Conservation (phyloP, 2,113 vertebrate species). For the Psephotus haematonotus region DNA sequence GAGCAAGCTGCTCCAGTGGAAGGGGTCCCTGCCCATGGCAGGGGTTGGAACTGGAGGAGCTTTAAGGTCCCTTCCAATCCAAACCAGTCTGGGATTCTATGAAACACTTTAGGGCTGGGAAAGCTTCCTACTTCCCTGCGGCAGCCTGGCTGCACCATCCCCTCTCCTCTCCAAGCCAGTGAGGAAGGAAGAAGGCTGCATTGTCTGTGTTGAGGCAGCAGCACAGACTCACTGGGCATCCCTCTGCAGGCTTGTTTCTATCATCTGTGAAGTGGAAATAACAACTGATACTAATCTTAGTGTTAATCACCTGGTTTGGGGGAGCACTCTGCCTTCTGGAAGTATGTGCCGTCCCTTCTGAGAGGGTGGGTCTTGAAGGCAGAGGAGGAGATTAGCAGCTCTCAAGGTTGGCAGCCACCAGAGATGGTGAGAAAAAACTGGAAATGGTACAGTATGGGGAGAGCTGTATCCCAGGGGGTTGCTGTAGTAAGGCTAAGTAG, state of each 20-base stretch:
- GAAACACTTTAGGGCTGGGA: not conserved
- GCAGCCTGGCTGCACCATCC: not conserved
- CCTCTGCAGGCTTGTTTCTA: not conserved
- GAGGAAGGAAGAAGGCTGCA: not conserved
- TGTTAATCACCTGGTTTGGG: not conserved
- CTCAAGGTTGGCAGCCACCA: not conserved
- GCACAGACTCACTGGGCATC: rapidly evolving
- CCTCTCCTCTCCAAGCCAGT: not conserved
- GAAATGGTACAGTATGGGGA: not conserved
- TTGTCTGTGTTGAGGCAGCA: not conserved
- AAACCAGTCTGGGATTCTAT: not conserved
- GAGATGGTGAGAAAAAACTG: not conserved
- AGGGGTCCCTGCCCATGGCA: not conserved
- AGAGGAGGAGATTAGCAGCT: not conserved
- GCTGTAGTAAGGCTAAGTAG: not conserved
- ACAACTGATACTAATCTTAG: not conserved
- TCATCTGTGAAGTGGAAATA: not conserved
- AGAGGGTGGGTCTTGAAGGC: not conserved
- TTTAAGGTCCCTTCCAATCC: not conserved
- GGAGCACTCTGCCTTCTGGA: not conserved
- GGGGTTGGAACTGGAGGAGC: not conserved
- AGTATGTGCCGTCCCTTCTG: not conserved
- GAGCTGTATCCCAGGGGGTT: not conserved
- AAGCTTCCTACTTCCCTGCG: not conserved
- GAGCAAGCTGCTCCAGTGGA: too few relatives aligned